Percentiles rank a stretch among this genome's conserved stretches.
Conservation (phyloP, 2,113 vertebrate species). For the Papio anubis region DNA sequence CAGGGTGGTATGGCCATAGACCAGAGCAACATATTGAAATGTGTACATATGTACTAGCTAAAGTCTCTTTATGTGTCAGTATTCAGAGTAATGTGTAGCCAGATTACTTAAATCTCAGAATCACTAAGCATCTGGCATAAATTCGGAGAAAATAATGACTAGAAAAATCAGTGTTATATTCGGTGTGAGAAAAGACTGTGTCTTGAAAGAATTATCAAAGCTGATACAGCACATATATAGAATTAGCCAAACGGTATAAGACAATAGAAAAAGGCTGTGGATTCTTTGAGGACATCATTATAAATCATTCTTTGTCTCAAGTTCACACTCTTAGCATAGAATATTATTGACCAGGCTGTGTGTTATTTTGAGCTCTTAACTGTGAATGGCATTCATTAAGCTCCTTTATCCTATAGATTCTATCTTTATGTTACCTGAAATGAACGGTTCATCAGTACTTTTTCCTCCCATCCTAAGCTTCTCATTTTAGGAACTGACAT, state of each 20-base stretch:
- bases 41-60: not conserved
- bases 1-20: not conserved
- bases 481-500: not conserved
- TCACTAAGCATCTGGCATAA: conserved; percentile 7
- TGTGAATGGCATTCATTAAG: not conserved
- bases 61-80: not conserved
- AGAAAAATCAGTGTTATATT: not conserved
- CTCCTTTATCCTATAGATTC: not conserved
- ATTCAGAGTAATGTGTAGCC: not conserved
- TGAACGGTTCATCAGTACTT: not conserved
- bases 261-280: not conserved
- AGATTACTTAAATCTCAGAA: conserved; percentile 13
- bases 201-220: not conserved
- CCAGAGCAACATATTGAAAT: not conserved
- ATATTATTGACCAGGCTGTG: not conserved
- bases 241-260: not conserved
- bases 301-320: not conserved
- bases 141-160: not conserved
- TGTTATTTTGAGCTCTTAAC: not conserved
- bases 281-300: not conserved
- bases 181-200: not conserved
- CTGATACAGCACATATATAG: not conserved
- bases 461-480: not conserved
- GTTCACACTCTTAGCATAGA: not conserved
- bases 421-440: not conserved